phyloP scores from a whole-genome alignment of 2,888 invertebrate genomes.

The Criorhina ranunculi region DNA sequence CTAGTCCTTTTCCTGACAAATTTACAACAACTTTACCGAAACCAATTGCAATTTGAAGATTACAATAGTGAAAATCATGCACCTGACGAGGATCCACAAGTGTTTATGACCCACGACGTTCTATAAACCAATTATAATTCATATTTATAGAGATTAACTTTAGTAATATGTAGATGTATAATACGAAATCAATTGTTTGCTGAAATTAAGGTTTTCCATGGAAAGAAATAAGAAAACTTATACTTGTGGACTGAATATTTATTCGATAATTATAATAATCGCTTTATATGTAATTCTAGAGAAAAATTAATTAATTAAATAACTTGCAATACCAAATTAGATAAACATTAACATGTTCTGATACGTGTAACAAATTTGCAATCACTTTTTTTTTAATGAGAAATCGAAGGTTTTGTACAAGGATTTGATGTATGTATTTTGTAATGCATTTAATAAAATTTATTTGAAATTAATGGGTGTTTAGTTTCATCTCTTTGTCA shows the following conservation, averaged over 20 bases:
- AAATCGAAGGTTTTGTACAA: constrained; percentile 49
- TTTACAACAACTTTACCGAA: neutral
- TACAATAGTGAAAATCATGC: neutral
- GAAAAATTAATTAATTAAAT: constrained; percentile 11
- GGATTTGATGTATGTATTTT: constrained; percentile 52
- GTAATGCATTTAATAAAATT: constrained; percentile 52
- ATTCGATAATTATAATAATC: constrained; percentile 46
- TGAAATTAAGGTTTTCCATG: constrained; percentile 35
- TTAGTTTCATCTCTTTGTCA: constrained; percentile 81
- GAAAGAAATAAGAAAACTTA: neutral
- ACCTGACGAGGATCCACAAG: neutral
- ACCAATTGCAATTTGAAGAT: neutral
- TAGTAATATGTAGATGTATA: constrained; percentile 2
- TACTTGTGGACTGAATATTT: constrained; percentile 59
- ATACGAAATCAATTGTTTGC: constrained; percentile 60
- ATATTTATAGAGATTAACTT: constrained; percentile 21
- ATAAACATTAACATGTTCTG: constrained; percentile 22
- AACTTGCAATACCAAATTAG: constrained; percentile 1
- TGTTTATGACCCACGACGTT: neutral
- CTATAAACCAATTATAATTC: neutral
- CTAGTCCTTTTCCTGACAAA: too few species aligned
- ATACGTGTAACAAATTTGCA: constrained; percentile 13
- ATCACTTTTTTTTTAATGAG: neutral
- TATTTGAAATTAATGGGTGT: neutral
- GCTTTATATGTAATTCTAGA: constrained; percentile 53